Base-by-base conservation (phyloP, 2,113 vertebrate genomes). In the Peromyscus leucopus region DNA sequence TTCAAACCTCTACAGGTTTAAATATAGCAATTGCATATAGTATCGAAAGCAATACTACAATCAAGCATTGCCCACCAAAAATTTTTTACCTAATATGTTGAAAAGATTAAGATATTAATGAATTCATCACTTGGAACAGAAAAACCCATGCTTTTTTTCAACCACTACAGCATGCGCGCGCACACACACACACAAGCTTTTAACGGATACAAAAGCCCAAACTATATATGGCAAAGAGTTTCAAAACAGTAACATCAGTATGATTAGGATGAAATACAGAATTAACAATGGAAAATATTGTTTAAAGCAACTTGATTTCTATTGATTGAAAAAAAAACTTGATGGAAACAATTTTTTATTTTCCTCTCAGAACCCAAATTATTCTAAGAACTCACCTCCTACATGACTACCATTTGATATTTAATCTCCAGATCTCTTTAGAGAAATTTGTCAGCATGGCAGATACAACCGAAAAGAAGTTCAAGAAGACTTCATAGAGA, bases 381-480 rank as follows among this genome's bases (percentile, higher is more conserved):
- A 95, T 97, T 97, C 94, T 98, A 96, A 95, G 92, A 98, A 94
- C 31, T 96, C 86, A 94, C 90, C 95, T 96, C 96, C 96, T 92
- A 97, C 96, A 72, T 48, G 15, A 96, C 51, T 33, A 80, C 51
- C 42, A 24, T 85, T 96, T 97, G 88, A 94, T 91, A 90, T 72
- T 96, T 96, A 96, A 96, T 96, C 96, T 97, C 65, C 84, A 95
- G 59, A 97, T 97, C 90, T 91, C 71, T 88, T 91, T 93, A 95
- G 36, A 94, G 87, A 96, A 94, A 96, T 75, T 26, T 93, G 19
- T 65, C 61, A 79, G 84, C 78, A 17, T 19, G 72, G 42, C 24
- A 97, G 79, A 63, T 36, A 94, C 19, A 96, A 89, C 57, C 48
- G 71, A 94, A 97, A 95, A 84, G 19, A 94, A 87, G 2, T 57